Percentiles rank a stretch among this genome's conserved stretches.
phyloP scores from a whole-genome alignment of 1,140 invertebrate genomes.

The Oscheius sp. region DNA sequence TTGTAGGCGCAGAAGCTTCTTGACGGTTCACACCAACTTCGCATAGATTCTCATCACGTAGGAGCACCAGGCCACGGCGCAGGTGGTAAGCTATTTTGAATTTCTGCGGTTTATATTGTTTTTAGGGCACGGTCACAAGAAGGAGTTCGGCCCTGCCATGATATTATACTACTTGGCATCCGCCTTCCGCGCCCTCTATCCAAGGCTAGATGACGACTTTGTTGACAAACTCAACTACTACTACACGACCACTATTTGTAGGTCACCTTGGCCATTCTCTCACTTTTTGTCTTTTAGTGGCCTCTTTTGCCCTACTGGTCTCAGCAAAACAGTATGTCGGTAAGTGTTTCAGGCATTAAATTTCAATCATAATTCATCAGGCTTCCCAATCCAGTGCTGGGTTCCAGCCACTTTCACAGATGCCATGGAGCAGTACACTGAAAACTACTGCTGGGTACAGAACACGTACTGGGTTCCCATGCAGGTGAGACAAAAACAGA shows the following conservation, averaged over 20 bases:
- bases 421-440: slow-evolving; percentile 61
- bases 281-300: slow-evolving; percentile 46
- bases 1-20: slow-evolving; percentile 60
- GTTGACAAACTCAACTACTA: slow-evolving; percentile 61
- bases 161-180: slow-evolving; percentile 60
- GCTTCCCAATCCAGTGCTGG: slow-evolving; percentile 61
- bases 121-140: slow-evolving; percentile 58
- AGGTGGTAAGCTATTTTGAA: slow-evolving; percentile 34
- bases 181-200: slow-evolving; percentile 60
- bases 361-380: slow-evolving; percentile 31
- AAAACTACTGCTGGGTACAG: slow-evolving; percentile 60
- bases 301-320: slow-evolving; percentile 59
- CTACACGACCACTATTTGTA: slow-evolving; percentile 60
- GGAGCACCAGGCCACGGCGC: slow-evolving; percentile 56
- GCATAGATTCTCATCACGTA: slow-evolving; percentile 60
- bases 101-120: slow-evolving; percentile 3
- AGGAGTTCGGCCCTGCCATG: slow-evolving; percentile 61
- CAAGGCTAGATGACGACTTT: slow-evolving; percentile 60
- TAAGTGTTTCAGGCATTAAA: no score
- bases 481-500: slow-evolving; percentile 36
- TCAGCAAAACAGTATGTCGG: slow-evolving; percentile 61
- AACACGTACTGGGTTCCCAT: slow-evolving; percentile 62
- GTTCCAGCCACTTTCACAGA: slow-evolving; percentile 62
- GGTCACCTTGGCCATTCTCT: not conserved
- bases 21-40: slow-evolving; percentile 60